A percentile compares a stretch with the other conserved stretches of the same genome.
Conservation (phyloP, 23 tunicate genomes). For the Styela clava region DNA sequence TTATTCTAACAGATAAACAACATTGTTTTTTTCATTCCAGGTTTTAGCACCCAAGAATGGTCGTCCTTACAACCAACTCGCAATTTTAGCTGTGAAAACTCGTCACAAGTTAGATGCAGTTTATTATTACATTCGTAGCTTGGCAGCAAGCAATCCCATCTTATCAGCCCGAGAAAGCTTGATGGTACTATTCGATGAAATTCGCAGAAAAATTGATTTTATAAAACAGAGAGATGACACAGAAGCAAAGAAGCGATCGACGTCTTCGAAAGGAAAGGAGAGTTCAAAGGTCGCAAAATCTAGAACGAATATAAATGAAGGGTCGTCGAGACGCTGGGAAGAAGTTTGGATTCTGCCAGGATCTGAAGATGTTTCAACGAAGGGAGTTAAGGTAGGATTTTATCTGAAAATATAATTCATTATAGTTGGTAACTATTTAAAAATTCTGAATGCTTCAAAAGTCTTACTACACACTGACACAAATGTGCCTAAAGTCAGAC, state of each 20-base stretch:
- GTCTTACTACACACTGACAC: too few species aligned
- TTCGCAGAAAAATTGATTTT: constrained; percentile 42
- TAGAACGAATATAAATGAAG: background rate
- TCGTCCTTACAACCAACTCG: constrained; percentile 92
- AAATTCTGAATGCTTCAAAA: too few species aligned
- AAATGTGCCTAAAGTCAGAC: too few species aligned
- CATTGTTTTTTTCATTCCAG: too few species aligned
- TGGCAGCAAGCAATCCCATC: constrained; percentile 66
- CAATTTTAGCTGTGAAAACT: constrained; percentile 79
- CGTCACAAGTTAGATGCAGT: constrained; percentile 68
- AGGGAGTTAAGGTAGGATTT: background rate
- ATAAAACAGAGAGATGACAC: constrained; percentile 3
- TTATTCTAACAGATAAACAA: too few species aligned
- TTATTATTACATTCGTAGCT: constrained; percentile 73
- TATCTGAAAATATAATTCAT: too few species aligned
- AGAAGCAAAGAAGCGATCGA: background rate
- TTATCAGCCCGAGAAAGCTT: constrained; percentile 78
- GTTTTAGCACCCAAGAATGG: constrained; percentile 75
- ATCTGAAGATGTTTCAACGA: background rate
- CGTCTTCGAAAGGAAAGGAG: background rate
- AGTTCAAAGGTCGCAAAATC: constrained; percentile 41
- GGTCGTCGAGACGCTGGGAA: constrained; percentile 12
- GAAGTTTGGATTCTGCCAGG: constrained; percentile 32
- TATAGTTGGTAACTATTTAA: too few species aligned
- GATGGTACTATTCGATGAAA: constrained; percentile 72